Conservation (phyloP, 1,140 invertebrate genomes). For the Drosophila lowei region DNA sequence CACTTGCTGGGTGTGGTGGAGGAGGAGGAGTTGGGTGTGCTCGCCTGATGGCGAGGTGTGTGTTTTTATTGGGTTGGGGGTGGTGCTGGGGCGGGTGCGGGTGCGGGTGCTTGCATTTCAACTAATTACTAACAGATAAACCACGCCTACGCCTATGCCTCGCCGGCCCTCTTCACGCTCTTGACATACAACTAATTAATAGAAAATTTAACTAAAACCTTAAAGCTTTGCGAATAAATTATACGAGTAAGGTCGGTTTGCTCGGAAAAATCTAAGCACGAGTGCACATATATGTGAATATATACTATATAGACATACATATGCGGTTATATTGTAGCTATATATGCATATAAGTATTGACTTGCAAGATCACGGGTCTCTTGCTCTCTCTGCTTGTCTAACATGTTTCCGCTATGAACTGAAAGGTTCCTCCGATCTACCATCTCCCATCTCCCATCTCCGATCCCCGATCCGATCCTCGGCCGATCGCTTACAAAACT, state of each 20-base stretch:
- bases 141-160: constrained; percentile 27
- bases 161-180: constrained; percentile 29
- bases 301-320: constrained; percentile 6
- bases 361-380: constrained; percentile 44
- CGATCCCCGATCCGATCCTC: neutral
- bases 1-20: constrained; percentile 20
- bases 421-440: constrained; percentile 35
- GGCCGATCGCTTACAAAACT: constrained; percentile 30
- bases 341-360: constrained; percentile 37
- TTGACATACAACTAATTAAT: constrained; percentile 71
- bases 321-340: neutral
- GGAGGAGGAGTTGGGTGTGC: constrained; percentile 3
- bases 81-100: neutral
- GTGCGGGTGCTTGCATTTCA: constrained; percentile 21
- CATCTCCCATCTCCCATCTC: neutral
- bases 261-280: constrained; percentile 34
- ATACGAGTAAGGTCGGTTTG: constrained; percentile 24
- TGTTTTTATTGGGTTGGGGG: neutral
- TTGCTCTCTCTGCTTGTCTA: constrained; percentile 32
- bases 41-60: neutral
- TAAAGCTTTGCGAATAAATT: constrained; percentile 58
- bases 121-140: constrained; percentile 57
- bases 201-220: constrained; percentile 65
- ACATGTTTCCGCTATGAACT: constrained; percentile 65
- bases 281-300: constrained; percentile 17